A percentile compares a stretch with the other conserved stretches of the same genome.
Evolutionary conservation across 2,113 vertebrate species (phyloP).

Genomic region (Ia io): DNA sequence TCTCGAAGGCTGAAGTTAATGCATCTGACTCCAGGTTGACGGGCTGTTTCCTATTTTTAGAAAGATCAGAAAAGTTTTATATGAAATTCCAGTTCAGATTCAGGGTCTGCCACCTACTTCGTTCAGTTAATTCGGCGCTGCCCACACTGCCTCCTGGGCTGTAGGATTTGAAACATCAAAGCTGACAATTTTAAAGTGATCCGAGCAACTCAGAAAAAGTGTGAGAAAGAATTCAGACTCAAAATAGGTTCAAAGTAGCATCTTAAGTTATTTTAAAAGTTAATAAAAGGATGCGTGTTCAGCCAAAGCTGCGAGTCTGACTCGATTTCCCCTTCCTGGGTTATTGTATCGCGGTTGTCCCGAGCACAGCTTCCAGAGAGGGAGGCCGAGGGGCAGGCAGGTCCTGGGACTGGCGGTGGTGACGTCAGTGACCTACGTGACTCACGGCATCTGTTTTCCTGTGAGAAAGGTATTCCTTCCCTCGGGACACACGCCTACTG

Average conservation of each 20-base stretch:
- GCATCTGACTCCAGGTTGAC: conserved; percentile 48
- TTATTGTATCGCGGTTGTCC: neutral
- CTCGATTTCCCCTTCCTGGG: neutral
- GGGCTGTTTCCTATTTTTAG: conserved; percentile 66
- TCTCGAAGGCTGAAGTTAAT: conserved; percentile 53
- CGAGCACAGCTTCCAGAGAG: neutral
- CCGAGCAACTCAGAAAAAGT: neutral
- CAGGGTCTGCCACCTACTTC: conserved; percentile 45
- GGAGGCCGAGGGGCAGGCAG: too few relatives aligned
- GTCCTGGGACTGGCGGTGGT: too few relatives aligned
- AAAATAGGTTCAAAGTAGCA: neutral
- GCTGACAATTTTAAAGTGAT: conserved; percentile 18
- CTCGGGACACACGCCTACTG: neutral
- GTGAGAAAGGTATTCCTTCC: neutral
- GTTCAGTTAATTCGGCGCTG: conserved; percentile 49
- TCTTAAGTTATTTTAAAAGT: neutral
- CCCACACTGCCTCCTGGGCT: conserved; percentile 60
- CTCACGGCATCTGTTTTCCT: neutral
- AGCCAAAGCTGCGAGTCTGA: neutral
- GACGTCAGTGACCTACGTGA: neutral
- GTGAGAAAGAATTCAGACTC: neutral
- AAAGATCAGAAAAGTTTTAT: conserved; percentile 60
- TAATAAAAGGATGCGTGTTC: neutral
- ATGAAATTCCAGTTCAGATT: conserved; percentile 63
- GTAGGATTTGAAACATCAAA: neutral